Percentiles rank a stretch among this genome's conserved stretches.
Conservation (phyloP, 2,888 invertebrate genomes). For the Fragum fragum region DNA sequence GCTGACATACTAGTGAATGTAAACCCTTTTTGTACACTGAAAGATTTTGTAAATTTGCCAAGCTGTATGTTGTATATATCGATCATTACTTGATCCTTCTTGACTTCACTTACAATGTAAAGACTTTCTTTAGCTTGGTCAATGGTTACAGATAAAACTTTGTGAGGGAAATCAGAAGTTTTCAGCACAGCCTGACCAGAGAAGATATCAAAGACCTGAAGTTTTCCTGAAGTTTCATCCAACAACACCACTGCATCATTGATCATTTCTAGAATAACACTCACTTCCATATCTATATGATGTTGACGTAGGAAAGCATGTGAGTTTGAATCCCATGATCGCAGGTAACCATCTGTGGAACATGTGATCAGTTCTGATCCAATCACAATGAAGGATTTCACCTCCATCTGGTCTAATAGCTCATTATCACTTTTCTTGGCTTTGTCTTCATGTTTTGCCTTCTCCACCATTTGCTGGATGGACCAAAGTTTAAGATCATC, state of each 20-base stretch:
- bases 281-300: constrained; percentile 60
- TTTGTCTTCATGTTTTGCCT: constrained; percentile 19
- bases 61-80: constrained; percentile 68
- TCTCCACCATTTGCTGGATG: constrained; percentile 52
- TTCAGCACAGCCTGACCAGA: constrained; percentile 53
- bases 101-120: constrained; percentile 62
- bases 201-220: constrained; percentile 60
- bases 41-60: constrained; percentile 64
- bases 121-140: constrained; percentile 56
- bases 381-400: constrained; percentile 54
- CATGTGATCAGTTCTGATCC: constrained; percentile 62
- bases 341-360: constrained; percentile 57
- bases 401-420: constrained; percentile 50
- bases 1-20: constrained; percentile 67
- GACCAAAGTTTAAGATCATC: constrained; percentile 70
- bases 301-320: constrained; percentile 49
- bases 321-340: constrained; percentile 60
- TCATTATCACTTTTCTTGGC: neutral
- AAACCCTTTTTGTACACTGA: constrained; percentile 68
- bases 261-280: constrained; percentile 50
- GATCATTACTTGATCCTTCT: constrained; percentile 62
- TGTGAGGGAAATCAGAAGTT: constrained; percentile 51
- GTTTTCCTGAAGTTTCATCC: constrained; percentile 55
- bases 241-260: constrained; percentile 59
- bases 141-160: constrained; percentile 67